Evolutionary conservation across 2,797 vertebrate species (phyloP).

Genomic region (Lithobates pipiens): DNA sequence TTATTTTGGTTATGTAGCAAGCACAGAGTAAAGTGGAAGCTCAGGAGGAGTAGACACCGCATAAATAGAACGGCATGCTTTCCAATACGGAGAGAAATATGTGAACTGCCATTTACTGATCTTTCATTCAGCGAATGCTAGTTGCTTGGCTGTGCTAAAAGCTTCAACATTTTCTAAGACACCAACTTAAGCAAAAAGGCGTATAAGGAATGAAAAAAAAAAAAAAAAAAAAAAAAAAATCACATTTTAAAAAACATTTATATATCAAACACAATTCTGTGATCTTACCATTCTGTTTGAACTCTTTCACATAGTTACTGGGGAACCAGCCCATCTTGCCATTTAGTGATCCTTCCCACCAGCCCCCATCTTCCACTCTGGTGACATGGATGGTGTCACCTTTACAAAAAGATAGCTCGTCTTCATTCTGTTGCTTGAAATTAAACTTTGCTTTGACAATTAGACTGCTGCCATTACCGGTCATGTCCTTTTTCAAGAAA

Average conservation of each 20-base stretch:
- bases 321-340: constrained; percentile 97
- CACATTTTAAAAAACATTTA: too few species aligned
- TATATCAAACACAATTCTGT: background rate
- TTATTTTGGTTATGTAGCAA: too few species aligned
- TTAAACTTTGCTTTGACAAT: constrained; percentile 96
- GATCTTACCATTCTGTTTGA: constrained; percentile 92
- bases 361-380: constrained; percentile 96
- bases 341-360: constrained; percentile 95
- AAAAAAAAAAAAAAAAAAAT: background rate
- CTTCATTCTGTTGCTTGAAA: constrained; percentile 98
- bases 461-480: constrained; percentile 88
- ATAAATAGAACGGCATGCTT: too few species aligned
- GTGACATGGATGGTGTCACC: constrained; percentile 93
- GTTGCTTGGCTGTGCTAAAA: too few species aligned
- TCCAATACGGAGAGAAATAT: too few species aligned
- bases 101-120: too few species aligned
- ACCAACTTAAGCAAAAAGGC: background rate
- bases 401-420: constrained; percentile 94
- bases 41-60: too few species aligned
- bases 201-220: background rate
- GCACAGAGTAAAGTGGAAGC: too few species aligned
- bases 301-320: constrained; percentile 96
- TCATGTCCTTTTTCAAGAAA: constrained; percentile 88
- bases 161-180: too few species aligned
- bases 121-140: too few species aligned